phyloP scores from a whole-genome alignment of 2,113 vertebrate genomes.

The Argyrosomus japonicus region DNA sequence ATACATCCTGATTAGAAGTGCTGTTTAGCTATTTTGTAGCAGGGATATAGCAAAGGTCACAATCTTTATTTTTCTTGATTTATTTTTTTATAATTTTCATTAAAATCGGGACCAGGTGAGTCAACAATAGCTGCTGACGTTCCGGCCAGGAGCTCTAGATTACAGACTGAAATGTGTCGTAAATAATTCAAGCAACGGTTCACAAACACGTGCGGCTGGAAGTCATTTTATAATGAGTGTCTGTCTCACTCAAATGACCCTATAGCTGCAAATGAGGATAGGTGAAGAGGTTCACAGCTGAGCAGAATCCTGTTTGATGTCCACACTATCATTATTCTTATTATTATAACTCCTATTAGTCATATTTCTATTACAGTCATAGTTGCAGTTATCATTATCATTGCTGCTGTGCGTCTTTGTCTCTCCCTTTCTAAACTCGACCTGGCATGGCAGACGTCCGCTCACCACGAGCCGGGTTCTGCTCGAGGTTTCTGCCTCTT shows the following conservation, averaged over 20 bases:
- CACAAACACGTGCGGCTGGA: not conserved
- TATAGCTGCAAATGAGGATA: not conserved
- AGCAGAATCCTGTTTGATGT: too few species aligned
- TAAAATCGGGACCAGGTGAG: slow-evolving; percentile 8
- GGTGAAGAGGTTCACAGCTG: not conserved
- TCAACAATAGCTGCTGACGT: slow-evolving; percentile 20
- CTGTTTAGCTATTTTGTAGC: slow-evolving; percentile 50
- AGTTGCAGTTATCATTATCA: too few species aligned
- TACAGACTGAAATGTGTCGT: slow-evolving; percentile 1
- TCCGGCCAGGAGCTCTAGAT: not conserved
- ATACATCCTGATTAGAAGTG: slow-evolving; percentile 72
- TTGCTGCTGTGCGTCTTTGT: too few species aligned
- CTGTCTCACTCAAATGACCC: not conserved
- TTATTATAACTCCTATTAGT: too few species aligned
- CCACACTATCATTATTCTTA: too few species aligned
- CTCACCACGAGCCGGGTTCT: too few species aligned
- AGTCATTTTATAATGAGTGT: slow-evolving; percentile 5
- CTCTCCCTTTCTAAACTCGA: too few species aligned
- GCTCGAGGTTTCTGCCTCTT: too few species aligned
- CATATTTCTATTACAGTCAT: too few species aligned
- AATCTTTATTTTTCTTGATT: not conserved
- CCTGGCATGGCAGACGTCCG: too few species aligned
- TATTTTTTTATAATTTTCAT: not conserved
- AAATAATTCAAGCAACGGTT: slow-evolving; percentile 55
- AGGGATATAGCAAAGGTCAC: slow-evolving; percentile 53